Evolutionary conservation across 2,888 invertebrate species (phyloP), one percentile per base, ranked within the genome.

Genomic region (Lysandra bellargus): DNA sequence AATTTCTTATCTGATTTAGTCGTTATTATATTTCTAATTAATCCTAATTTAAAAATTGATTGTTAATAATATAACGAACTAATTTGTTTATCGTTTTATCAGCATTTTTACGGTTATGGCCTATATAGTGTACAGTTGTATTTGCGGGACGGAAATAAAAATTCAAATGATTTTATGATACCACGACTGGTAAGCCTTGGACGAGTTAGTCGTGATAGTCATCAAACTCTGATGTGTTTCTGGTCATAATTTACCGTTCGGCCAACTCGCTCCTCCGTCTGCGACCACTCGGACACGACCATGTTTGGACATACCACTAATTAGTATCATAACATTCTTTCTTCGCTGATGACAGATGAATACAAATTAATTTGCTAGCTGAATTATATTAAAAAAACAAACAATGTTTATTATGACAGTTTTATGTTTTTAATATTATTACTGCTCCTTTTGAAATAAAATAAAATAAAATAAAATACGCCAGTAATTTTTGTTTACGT

Each of bases 221-320:
- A 76, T 76, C 76, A 76, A 76, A 37, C 74, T 7, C 17, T 57
- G 76, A 76, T 76, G 76, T 76, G 17, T 57, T 76, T 76, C 76
- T 76, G 76, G 49, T 76, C 53, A 76, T 76, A 76, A 76, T 76
- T 53, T 76, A 76, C 76, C 76, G 76, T 76, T 76, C 30, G 37
- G 5, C 9, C 33, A 30, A 75, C 75, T 23, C 30, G 53, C 53
- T 75, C 49, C 49, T 49, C 49, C 75, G 49, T 30, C 75, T 14
- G 75, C 64, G 23, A 69, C 33, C 69, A 33, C 14, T 33, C 69
- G 5, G 4, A 30, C 12, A 4, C 69, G 4, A 37, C 76, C 76
- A 57, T 76, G 49, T 75, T 44, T 53, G 33, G 49, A 76, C 14
- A 17, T 14, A 57, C 76, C 33, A 33, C 53, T 76, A 76, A 76